Percentiles rank a stretch among this genome's conserved stretches.
Evolutionary conservation across 2,888 invertebrate genomes (phyloP).

Genomic region (Caenorhabditis sp.): DNA sequence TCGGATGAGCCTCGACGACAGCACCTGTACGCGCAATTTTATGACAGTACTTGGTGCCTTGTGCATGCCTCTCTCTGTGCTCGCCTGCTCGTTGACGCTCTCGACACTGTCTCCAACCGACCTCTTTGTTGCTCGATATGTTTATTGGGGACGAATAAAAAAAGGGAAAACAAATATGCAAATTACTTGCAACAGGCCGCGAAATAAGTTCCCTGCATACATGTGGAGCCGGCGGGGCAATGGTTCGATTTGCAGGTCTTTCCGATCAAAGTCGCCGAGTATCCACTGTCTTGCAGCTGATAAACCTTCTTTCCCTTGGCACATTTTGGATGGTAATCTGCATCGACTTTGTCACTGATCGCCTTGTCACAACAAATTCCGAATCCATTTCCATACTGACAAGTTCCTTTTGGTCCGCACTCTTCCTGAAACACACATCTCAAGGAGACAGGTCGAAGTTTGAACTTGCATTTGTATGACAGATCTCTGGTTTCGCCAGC

Average conservation of each 20-base stretch:
- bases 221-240: slow-evolving; percentile 62
- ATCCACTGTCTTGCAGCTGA: slow-evolving; percentile 45
- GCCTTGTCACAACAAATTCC: slow-evolving; percentile 47
- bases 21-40: too few relatives aligned
- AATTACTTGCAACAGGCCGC: slow-evolving; percentile 66
- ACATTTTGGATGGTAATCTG: slow-evolving; percentile 64
- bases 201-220: slow-evolving; percentile 63
- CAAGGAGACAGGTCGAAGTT: too few relatives aligned
- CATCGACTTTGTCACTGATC: slow-evolving; percentile 35
- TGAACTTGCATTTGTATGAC: slow-evolving; percentile 22
- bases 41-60: too few relatives aligned
- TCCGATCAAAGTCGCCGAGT: slow-evolving; percentile 51
- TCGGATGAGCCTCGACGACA: too few relatives aligned
- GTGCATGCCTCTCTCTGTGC: too few relatives aligned
- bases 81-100: too few relatives aligned
- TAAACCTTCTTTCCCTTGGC: slow-evolving; percentile 52
- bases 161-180: neutral
- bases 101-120: too few relatives aligned
- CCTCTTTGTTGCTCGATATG: too few relatives aligned
- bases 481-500: neutral
- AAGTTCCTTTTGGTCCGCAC: slow-evolving; percentile 34
- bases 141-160: too few relatives aligned
- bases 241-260: slow-evolving; percentile 64
- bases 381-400: slow-evolving; percentile 6
- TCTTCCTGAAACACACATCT: slow-evolving; percentile 44